phyloP scores from a whole-genome alignment of 2,888 invertebrate genomes.

The Drosophila siamana region DNA sequence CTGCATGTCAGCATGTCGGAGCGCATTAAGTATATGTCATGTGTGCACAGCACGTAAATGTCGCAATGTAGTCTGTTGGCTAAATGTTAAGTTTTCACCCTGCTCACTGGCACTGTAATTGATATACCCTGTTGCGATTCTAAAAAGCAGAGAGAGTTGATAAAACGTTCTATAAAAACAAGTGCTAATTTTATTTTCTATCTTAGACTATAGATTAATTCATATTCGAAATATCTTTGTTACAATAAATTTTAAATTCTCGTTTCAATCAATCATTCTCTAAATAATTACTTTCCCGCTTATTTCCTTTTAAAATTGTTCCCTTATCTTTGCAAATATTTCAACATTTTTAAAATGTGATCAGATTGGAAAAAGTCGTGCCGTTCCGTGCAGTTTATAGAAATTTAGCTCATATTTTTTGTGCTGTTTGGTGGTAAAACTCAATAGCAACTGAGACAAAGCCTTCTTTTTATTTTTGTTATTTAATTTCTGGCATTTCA shows the following conservation, averaged over 20 bases:
- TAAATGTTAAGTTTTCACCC: constrained; percentile 3
- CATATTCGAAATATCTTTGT: too few relatives aligned
- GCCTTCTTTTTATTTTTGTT: constrained; percentile 2
- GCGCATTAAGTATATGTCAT: background rate
- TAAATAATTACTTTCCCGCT: background rate
- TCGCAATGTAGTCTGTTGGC: constrained; percentile 1
- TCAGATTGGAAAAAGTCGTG: background rate
- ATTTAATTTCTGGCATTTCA: constrained; percentile 13
- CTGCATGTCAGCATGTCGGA: background rate
- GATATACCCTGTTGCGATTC: background rate
- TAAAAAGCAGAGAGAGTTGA: background rate
- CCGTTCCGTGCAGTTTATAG: background rate
- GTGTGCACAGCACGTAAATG: constrained; percentile 7
- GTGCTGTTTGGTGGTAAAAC: background rate
- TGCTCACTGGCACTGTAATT: constrained; percentile 1
- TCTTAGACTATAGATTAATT: too few relatives aligned
- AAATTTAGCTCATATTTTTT: background rate
- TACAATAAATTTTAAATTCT: too few relatives aligned
- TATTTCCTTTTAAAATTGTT: background rate
- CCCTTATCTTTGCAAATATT: background rate
- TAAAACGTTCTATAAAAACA: background rate
- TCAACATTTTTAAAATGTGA: background rate
- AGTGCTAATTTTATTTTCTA: background rate
- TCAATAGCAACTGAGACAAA: constrained; percentile 5
- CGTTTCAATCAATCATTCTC: too few relatives aligned